These are phyloP conservation scores for Melanerpes aurifrons DNA, from an alignment of 2,113 vertebrate species.

Conservation along the genomic window DNA sequence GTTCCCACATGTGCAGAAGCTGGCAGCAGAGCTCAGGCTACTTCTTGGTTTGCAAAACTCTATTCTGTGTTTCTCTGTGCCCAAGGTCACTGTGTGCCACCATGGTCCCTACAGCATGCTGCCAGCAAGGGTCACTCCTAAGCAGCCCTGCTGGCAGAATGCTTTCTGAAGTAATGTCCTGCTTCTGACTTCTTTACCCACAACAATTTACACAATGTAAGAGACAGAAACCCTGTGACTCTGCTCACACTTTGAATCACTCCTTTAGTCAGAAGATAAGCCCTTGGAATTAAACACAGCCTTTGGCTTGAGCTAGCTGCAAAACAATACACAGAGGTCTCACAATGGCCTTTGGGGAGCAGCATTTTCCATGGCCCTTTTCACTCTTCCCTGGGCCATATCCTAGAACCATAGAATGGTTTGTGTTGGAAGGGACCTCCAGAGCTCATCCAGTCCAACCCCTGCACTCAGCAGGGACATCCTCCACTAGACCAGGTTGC, in stretches of 20 bases:
- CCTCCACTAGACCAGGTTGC: no score
- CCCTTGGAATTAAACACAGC: neutral
- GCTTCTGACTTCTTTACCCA: neutral
- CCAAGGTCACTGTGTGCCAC: constrained; percentile 43
- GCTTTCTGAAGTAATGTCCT: constrained; percentile 14
- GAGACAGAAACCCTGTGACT: neutral
- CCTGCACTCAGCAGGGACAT: no score
- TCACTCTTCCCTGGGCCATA: neutral
- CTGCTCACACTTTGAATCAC: neutral
- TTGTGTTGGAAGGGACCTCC: no score
- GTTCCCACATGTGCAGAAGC: constrained; percentile 45
- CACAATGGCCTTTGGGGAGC: neutral
- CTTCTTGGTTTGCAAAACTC: constrained; percentile 41
- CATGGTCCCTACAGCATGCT: constrained; percentile 42
- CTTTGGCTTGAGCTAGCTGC: neutral
- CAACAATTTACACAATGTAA: neutral
- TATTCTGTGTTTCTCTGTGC: constrained; percentile 39
- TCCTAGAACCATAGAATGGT: no score
- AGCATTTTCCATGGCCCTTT: neutral
- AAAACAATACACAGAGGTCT: neutral
- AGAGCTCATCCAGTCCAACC: no score
- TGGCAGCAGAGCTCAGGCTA: constrained; percentile 26
- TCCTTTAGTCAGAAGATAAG: neutral
- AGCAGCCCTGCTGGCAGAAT: neutral
- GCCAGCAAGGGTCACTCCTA: constrained; percentile 17